Conservation (phyloP, 1,140 invertebrate genomes). For the Macrocentrus cingulum region DNA sequence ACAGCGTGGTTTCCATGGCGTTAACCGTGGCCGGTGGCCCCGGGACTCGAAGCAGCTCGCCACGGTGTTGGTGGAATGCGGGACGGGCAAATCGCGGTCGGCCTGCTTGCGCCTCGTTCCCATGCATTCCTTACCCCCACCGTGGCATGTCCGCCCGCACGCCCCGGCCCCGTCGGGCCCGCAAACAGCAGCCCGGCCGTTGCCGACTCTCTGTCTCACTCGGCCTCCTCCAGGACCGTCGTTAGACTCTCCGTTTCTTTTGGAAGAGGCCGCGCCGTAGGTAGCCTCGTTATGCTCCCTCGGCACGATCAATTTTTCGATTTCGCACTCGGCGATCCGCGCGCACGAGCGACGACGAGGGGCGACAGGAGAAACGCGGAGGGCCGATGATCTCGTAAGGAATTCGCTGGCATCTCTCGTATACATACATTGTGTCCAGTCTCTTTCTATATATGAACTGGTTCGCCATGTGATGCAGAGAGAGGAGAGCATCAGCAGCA, state of each 20-base stretch:
- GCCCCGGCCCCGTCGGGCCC: constrained; percentile 10
- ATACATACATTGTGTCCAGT: background rate
- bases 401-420: constrained; percentile 13
- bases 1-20: constrained; percentile 35
- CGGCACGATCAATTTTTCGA: constrained; percentile 17
- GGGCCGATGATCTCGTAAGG: constrained; percentile 19
- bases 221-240: background rate
- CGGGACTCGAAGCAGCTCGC: constrained; percentile 37
- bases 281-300: constrained; percentile 23
- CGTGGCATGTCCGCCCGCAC: constrained; percentile 11
- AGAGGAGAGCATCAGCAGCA: too few relatives aligned
- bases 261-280: constrained; percentile 15
- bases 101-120: constrained; percentile 58
- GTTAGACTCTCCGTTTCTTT: constrained; percentile 2
- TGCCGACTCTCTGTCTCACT: constrained; percentile 9
- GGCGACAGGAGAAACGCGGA: background rate
- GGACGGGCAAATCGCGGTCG: constrained; percentile 59
- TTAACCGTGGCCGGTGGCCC: constrained; percentile 48
- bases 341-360: background rate
- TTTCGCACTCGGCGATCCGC: constrained; percentile 13
- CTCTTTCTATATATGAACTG: constrained; percentile 4
- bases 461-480: background rate
- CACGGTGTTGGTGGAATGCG: constrained; percentile 58
- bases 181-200: constrained; percentile 3
- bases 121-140: constrained; percentile 57